These are phyloP conservation scores for Polypterus bichir DNA, from an alignment of 2,113 vertebrate genomes.

Conservation along the genomic window DNA sequence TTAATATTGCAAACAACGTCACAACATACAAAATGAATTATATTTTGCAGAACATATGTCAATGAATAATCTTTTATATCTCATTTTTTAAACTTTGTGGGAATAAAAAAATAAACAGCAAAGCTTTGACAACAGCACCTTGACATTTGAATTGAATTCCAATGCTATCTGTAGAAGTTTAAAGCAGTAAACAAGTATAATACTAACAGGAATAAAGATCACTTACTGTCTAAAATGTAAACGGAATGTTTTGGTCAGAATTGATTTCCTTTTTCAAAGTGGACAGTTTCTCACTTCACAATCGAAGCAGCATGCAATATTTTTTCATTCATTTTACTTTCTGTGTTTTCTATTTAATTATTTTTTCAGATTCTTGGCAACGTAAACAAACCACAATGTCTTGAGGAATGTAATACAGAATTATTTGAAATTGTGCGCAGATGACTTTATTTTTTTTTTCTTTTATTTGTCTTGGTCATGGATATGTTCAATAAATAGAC, in stretches of 20 bases:
- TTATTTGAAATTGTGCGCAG: conserved; percentile 87
- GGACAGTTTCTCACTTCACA: conserved; percentile 96
- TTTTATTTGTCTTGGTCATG: conserved; percentile 85
- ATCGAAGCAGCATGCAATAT: conserved; percentile 99
- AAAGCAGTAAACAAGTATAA: conserved; percentile 97
- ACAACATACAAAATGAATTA: conserved; percentile 86
- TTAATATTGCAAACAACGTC: conserved; percentile 91
- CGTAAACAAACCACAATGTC: conserved; percentile 94
- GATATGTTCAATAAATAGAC: conserved; percentile 99
- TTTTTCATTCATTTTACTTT: conserved; percentile 58
- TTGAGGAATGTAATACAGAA: conserved; percentile 89
- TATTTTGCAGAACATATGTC: conserved; percentile 73
- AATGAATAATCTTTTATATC: conserved; percentile 57
- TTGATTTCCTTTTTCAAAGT: conserved; percentile 74
- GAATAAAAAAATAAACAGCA: conserved; percentile 86
- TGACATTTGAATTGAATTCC: conserved; percentile 97
- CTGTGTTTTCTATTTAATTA: conserved; percentile 58
- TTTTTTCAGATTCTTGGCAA: conserved; percentile 95
- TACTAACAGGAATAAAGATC: conserved; percentile 85
- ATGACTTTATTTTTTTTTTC: conserved; percentile 73
- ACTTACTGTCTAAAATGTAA: conserved; percentile 94
- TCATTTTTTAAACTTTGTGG: conserved; percentile 55
- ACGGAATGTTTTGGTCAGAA: conserved; percentile 93
- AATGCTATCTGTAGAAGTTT: conserved; percentile 93
- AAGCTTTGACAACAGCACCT: conserved; percentile 99